Evolutionary conservation across 1,140 invertebrate genomes (phyloP).

Genomic region (Lepidurus packardi): DNA sequence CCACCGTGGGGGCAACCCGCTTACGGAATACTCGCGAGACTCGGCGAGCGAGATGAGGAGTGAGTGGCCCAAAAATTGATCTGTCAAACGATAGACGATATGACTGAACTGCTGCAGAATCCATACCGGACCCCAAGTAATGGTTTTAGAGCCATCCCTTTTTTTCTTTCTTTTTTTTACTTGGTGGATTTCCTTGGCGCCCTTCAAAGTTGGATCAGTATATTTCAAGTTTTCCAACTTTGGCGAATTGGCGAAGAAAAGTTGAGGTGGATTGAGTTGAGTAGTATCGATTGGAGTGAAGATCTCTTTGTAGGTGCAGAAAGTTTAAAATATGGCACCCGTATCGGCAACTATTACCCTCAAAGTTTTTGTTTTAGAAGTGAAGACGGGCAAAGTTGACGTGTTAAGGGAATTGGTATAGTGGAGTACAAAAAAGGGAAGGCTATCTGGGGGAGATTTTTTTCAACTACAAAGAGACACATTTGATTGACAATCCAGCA

Average conservation of each 20-base stretch:
- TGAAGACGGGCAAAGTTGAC: too few relatives aligned
- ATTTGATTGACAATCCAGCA: too few relatives aligned
- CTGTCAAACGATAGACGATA: conserved; percentile 15
- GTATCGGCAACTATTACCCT: too few relatives aligned
- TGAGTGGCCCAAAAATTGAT: conserved; percentile 19
- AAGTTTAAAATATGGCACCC: too few relatives aligned
- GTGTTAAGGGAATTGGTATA: too few relatives aligned
- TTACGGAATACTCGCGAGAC: background rate
- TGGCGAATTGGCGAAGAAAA: background rate
- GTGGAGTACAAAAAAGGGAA: too few relatives aligned
- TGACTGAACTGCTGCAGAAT: conserved; percentile 1
- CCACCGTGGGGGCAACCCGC: background rate
- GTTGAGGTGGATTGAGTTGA: background rate
- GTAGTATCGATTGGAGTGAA: too few relatives aligned
- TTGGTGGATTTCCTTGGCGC: background rate
- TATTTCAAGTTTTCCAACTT: background rate
- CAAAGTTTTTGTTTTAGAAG: too few relatives aligned
- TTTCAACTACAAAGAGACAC: too few relatives aligned
- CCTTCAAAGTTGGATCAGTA: background rate
- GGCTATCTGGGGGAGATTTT: too few relatives aligned
- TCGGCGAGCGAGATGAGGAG: background rate
- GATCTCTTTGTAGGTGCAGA: too few relatives aligned
- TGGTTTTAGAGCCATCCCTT: background rate
- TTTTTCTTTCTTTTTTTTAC: background rate
- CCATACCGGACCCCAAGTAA: background rate